Evolutionary conservation across 2,113 vertebrate genomes (phyloP).

Genomic region (Sigmodon hispidus): DNA sequence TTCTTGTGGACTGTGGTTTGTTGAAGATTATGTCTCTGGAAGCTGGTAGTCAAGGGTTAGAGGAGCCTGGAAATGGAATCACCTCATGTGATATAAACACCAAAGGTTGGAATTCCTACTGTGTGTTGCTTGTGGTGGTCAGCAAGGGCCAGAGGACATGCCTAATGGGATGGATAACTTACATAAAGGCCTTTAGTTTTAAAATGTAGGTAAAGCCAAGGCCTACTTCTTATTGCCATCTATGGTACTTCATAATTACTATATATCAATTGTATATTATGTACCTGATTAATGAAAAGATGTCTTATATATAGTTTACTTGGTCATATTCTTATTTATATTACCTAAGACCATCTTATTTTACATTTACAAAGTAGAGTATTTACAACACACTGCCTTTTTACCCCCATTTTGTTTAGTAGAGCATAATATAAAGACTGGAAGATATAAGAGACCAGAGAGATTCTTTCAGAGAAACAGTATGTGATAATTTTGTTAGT

Average conservation of each 20-base stretch:
- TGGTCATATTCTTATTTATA: not conserved
- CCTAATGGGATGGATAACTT: not conserved
- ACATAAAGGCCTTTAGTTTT: not conserved
- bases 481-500: not conserved
- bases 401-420: not conserved
- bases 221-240: not conserved
- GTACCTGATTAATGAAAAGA: not conserved
- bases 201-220: not conserved
- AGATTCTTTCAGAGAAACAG: constrained; percentile 6
- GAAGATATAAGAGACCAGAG: not conserved
- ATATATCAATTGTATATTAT: not conserved
- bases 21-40: not conserved
- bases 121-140: not conserved
- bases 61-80: not conserved
- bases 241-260: not conserved
- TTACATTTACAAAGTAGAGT: not conserved
- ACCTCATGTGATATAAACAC: not conserved
- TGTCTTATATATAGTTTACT: not conserved
- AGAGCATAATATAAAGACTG: not conserved
- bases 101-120: not conserved
- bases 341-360: not conserved
- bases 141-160: not conserved
- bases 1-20: not conserved
- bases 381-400: not conserved
- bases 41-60: not conserved